Base-by-base conservation (phyloP, 2,888 invertebrate species). In the Cephus sareptanus region DNA sequence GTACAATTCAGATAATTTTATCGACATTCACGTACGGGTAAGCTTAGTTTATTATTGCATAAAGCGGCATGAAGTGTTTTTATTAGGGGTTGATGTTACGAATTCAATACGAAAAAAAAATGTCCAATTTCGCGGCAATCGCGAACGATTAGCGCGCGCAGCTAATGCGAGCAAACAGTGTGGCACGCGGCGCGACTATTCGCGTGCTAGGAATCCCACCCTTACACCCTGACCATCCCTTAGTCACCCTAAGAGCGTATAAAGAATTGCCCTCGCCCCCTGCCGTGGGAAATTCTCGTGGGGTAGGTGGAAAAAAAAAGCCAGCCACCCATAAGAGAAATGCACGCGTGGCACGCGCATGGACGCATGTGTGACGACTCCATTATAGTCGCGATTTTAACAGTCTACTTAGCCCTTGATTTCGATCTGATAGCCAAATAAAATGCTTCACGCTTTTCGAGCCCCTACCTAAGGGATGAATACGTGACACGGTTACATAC, bases 41-140 rank as follows among this genome's bases (percentile, higher is more conserved):
- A 9, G 35, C 35, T 35, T 35, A 12, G 3, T 12, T 35, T 12
- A 12, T 12, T 12, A 12, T 35, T 35, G 35, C 35, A 12, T 12
- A 12, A 35, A 0, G 35, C 35, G 35, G 35, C 11, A 35, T 15
- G 40, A 40, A 40, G 15, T 15, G 1, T 40, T 6, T 15, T 15
- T 6, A 40, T 4, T 0, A 6, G 40, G 40, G 40, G 40, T 40
- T 40, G 40, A 15, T 40, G 1, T 40, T 40, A 15, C 4, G 40
- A 4, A 40, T 6, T 23, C 11, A 11, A 23, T 4, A 34, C 0
- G 35, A 11, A 69, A 23, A 76, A 75, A 73, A 69, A 77, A 77
- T 77, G 70, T 76, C 33, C 83, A 85, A 91, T 90, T 90, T 90
- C 86, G 86, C 88, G 89, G 82, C 85, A 87, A 90, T 91, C 88